Evolutionary conservation across 2,113 vertebrate species (phyloP).

Genomic region (Guaruba guarouba): DNA sequence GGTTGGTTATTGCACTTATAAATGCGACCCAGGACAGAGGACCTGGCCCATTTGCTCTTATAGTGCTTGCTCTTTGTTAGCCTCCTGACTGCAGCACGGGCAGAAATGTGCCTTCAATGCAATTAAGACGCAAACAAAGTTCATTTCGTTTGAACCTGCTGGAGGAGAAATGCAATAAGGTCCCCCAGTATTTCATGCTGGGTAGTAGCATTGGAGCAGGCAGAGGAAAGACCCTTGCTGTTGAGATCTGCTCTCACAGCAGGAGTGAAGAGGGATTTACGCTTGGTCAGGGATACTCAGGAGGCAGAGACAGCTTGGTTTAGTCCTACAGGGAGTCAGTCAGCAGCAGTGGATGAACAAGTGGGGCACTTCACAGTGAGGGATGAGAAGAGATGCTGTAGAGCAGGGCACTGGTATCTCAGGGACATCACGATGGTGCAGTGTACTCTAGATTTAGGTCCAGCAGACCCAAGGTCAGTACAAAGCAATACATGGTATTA

Average conservation of each 20-base stretch:
- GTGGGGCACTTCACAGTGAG: neutral
- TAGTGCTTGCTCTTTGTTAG: neutral
- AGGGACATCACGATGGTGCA: accelerated
- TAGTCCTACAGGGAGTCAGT: neutral
- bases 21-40: accelerated
- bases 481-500: accelerated
- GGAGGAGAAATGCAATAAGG: neutral
- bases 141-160: neutral
- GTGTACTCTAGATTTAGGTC: neutral
- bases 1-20: neutral
- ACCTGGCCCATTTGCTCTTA: neutral
- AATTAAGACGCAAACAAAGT: neutral
- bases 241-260: neutral
- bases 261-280: neutral
- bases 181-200: neutral
- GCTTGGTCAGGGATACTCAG: neutral
- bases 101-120: neutral
- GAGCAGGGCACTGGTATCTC: neutral
- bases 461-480: neutral
- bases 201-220: neutral
- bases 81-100: neutral
- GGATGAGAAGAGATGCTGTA: neutral
- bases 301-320: neutral
- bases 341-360: neutral
- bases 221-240: neutral